Evolutionary conservation across 2,797 vertebrate species (phyloP).

Genomic region (Thaleichthys pacificus): DNA sequence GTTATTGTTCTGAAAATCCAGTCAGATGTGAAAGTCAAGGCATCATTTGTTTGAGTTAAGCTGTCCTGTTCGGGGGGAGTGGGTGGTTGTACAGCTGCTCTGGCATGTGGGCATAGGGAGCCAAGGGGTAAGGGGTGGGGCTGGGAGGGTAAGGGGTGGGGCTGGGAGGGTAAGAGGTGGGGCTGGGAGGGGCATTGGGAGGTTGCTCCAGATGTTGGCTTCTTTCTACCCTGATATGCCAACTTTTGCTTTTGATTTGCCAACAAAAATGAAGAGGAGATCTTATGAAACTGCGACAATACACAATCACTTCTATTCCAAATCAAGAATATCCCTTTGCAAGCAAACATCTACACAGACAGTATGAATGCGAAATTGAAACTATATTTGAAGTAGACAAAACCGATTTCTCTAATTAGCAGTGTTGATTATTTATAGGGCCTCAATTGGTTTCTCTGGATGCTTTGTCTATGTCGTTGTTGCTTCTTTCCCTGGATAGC

Average conservation of each 20-base stretch:
- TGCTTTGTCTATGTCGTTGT: slow-evolving; percentile 82
- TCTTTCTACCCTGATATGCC: neutral
- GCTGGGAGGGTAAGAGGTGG: neutral
- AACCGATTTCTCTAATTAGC: slow-evolving; percentile 71
- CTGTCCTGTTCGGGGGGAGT: slow-evolving; percentile 43
- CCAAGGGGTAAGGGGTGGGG: neutral
- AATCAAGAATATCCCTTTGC: neutral
- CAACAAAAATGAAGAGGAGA: neutral
- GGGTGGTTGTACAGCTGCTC: slow-evolving; percentile 66
- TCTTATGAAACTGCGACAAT: neutral
- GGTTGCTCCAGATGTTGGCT: neutral
- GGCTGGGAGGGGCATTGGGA: neutral
- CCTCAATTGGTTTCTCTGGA: slow-evolving; percentile 68
- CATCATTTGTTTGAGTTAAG: slow-evolving; percentile 65
- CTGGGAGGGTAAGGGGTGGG: no score
- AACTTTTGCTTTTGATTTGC: neutral
- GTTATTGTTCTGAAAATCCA: slow-evolving; percentile 76
- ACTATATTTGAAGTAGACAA: slow-evolving; percentile 31
- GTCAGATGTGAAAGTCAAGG: slow-evolving; percentile 66
- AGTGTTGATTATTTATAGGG: slow-evolving; percentile 69
- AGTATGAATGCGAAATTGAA: neutral
- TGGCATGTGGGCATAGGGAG: slow-evolving; percentile 21
- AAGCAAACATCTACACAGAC: neutral
- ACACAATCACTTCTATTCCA: neutral
- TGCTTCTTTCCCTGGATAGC: slow-evolving; percentile 82